These are phyloP conservation scores for Mythimna vitellina DNA, from an alignment of 2,888 invertebrate species.

Conservation along the genomic window DNA sequence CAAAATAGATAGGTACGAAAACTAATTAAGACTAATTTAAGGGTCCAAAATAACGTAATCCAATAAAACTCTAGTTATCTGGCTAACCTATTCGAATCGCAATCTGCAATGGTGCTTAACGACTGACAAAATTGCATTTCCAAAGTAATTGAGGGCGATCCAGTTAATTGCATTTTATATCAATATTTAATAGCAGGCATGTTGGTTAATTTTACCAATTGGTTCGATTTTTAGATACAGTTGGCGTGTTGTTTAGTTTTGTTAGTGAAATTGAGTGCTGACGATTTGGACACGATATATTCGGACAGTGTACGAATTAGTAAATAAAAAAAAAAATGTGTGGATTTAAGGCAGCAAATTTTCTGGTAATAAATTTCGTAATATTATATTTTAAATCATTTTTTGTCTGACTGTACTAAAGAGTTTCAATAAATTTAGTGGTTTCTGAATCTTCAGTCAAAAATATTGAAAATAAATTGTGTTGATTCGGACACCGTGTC, in stretches of 20 bases:
- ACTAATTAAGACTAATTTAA: too few species aligned
- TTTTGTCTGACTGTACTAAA: too few species aligned
- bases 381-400: too few species aligned
- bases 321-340: not conserved
- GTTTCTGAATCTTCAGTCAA: too few species aligned
- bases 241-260: not conserved
- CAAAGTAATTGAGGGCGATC: slow-evolving; percentile 23
- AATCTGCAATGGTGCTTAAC: slow-evolving; percentile 36
- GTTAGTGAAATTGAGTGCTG: not conserved
- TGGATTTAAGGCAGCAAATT: not conserved
- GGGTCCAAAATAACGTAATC: not conserved
- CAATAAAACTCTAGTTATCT: not conserved
- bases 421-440: too few species aligned
- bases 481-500: too few species aligned
- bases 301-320: too few species aligned
- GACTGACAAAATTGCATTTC: slow-evolving; percentile 47
- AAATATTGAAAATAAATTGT: too few species aligned
- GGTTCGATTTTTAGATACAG: not conserved
- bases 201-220: slow-evolving; percentile 4
- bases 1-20: too few species aligned
- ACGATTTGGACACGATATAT: too few species aligned
- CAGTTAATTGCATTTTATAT: slow-evolving; percentile 39
- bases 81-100: slow-evolving; percentile 10
- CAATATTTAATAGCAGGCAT: slow-evolving; percentile 18
- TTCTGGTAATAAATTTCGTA: too few species aligned